These are phyloP conservation scores for Zapornia atra DNA, from an alignment of 2,113 vertebrate genomes.

Conservation along the genomic window DNA sequence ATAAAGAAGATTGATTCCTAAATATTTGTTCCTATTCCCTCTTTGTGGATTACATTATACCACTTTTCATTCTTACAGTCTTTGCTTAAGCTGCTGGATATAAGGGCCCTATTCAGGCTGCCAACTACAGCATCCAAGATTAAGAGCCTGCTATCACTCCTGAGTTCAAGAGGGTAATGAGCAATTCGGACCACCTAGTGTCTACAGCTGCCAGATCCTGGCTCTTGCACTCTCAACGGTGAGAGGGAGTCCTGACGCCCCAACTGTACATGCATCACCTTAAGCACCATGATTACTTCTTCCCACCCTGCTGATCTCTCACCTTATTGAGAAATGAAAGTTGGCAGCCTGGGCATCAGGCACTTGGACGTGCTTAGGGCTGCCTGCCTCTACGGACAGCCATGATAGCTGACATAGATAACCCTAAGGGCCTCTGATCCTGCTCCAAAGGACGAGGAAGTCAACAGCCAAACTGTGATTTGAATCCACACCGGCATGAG, in stretches of 20 bases:
- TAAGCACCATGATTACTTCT: not conserved
- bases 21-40: slow-evolving; percentile 33
- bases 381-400: not conserved
- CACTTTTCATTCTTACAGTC: slow-evolving; percentile 38
- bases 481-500: not conserved
- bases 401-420: fast-evolving
- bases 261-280: fast-evolving
- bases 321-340: not conserved
- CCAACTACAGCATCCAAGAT: slow-evolving; percentile 29
- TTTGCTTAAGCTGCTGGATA: slow-evolving; percentile 37
- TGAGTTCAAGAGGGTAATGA: slow-evolving; percentile 35
- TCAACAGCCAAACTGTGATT: not conserved
- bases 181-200: slow-evolving; percentile 51
- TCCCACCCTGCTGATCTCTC: not conserved
- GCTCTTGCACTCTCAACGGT: not conserved
- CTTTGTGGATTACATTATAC: slow-evolving; percentile 53
- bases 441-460: not conserved
- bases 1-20: slow-evolving; percentile 56
- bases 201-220: slow-evolving; percentile 10
- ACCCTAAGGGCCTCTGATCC: not conserved
- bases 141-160: not conserved
- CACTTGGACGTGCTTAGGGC: not conserved
- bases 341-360: not conserved
- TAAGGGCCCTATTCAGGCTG: not conserved
- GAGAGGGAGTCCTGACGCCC: not conserved